Conservation (phyloP, 2,888 invertebrate genomes). For the Cryptocephalus primarius region DNA sequence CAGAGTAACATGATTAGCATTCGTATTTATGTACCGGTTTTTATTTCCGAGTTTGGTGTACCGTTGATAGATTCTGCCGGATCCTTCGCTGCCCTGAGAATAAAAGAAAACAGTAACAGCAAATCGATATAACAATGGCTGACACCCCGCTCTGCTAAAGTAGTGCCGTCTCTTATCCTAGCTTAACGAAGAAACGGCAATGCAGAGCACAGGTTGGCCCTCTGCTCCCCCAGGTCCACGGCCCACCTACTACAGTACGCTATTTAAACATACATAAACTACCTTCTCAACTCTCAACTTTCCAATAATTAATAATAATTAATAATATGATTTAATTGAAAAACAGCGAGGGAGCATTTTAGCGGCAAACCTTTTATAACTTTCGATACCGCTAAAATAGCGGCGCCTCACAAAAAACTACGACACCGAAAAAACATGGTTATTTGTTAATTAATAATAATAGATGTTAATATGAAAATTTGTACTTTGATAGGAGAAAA, state of each 20-base stretch:
- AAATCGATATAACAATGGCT: constrained; percentile 29
- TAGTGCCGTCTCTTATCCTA: constrained; percentile 29
- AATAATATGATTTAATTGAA: constrained; percentile 28
- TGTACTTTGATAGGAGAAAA: constrained; percentile 37
- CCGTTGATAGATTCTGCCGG: no score
- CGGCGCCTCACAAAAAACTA: constrained; percentile 27
- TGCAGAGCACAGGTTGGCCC: constrained; percentile 29
- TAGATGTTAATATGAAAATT: constrained; percentile 29
- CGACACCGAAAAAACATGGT: constrained; percentile 33
- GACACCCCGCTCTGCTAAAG: constrained; percentile 31
- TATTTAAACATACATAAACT: constrained; percentile 38
- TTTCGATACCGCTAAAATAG: constrained; percentile 16
- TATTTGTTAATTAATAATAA: constrained; percentile 26
- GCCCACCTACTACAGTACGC: constrained; percentile 36
- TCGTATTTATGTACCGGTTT: no score
- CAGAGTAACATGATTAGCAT: no score
- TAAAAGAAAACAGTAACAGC: constrained; percentile 17
- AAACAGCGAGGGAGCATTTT: constrained; percentile 36
- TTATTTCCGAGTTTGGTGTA: no score
- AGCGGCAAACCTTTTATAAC: constrained; percentile 23
- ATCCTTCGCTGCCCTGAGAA: constrained; percentile 15
- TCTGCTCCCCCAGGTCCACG: constrained; percentile 22
- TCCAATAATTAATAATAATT: constrained; percentile 28
- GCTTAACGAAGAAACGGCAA: constrained; percentile 25
- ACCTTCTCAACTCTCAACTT: constrained; percentile 37